Evolutionary conservation across 2,113 vertebrate genomes (phyloP).

Genomic region (Tympanuchus pallidicinctus): DNA sequence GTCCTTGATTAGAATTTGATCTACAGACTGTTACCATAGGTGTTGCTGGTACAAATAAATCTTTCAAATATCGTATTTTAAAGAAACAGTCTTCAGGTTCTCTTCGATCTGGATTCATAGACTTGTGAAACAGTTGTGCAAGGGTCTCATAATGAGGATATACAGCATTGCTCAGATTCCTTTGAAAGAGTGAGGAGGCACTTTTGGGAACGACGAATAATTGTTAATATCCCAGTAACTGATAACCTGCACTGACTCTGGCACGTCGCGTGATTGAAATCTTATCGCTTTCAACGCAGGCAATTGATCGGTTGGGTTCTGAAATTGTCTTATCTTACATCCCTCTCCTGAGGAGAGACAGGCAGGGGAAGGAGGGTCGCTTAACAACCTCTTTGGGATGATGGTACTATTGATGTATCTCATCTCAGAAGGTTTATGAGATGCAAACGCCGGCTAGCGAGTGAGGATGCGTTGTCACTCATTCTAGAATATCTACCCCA

Average conservation of each 20-base stretch:
- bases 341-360: slow-evolving; percentile 21
- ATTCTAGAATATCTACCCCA: not conserved
- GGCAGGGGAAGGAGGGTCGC: not conserved
- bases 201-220: slow-evolving; percentile 60
- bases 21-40: not conserved
- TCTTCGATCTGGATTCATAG: not conserved
- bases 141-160: not conserved
- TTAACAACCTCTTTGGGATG: not conserved
- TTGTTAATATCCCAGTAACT: slow-evolving; percentile 49
- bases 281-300: slow-evolving; percentile 54
- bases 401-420: slow-evolving; percentile 18
- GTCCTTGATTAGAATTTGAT: not conserved
- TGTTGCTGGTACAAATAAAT: not conserved
- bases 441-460: not conserved
- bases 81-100: not conserved
- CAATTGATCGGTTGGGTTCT: slow-evolving; percentile 54
- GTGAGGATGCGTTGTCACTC: not conserved
- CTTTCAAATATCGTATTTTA: not conserved
- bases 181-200: not conserved
- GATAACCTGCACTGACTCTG: slow-evolving; percentile 67
- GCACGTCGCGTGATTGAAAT: slow-evolving; percentile 43
- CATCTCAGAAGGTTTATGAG: not conserved
- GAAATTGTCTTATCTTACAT: slow-evolving; percentile 42
- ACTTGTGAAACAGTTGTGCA: not conserved
- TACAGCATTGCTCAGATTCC: not conserved